These are phyloP conservation scores for Eulacestoma nigropectus DNA, from an alignment of 2,113 vertebrate genomes.

Conservation along the genomic window DNA sequence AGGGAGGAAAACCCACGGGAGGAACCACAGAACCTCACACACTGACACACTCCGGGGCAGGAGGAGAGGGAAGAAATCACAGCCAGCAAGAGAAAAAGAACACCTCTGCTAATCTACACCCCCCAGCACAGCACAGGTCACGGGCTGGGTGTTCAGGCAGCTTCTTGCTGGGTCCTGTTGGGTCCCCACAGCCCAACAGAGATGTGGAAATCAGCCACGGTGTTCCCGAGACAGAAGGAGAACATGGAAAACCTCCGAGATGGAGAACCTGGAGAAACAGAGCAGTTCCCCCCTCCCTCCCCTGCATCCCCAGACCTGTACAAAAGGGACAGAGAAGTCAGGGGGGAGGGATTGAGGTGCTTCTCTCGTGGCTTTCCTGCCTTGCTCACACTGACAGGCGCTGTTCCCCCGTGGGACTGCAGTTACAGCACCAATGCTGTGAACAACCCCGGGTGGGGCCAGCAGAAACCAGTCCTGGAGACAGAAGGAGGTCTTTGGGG, in stretches of 20 bases:
- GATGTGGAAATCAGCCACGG: not conserved
- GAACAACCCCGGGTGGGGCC: not conserved
- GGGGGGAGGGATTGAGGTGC: not conserved
- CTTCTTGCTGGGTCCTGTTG: slow-evolving; percentile 40
- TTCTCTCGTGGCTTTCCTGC: not conserved
- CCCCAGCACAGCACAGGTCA: not conserved
- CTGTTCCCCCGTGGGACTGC: not conserved
- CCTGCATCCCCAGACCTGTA: not conserved
- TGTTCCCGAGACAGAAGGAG: not conserved
- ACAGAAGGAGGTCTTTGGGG: not conserved
- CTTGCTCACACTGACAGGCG: not conserved
- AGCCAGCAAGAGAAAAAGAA: slow-evolving; percentile 28
- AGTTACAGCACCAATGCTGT: not conserved
- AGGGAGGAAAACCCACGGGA: not conserved
- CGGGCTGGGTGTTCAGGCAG: not conserved
- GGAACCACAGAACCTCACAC: slow-evolving; percentile 6
- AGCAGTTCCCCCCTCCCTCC: not conserved
- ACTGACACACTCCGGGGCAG: not conserved
- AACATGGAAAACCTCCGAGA: not conserved
- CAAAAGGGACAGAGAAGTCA: slow-evolving; percentile 39
- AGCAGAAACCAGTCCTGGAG: not conserved
- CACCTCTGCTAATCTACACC: not conserved
- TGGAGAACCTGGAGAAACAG: slow-evolving; percentile 31
- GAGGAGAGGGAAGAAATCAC: not conserved
- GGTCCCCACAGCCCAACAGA: not conserved